These are phyloP conservation scores for Troides oblongomaculatus DNA, from an alignment of 2,888 invertebrate species.

Conservation along the genomic window DNA sequence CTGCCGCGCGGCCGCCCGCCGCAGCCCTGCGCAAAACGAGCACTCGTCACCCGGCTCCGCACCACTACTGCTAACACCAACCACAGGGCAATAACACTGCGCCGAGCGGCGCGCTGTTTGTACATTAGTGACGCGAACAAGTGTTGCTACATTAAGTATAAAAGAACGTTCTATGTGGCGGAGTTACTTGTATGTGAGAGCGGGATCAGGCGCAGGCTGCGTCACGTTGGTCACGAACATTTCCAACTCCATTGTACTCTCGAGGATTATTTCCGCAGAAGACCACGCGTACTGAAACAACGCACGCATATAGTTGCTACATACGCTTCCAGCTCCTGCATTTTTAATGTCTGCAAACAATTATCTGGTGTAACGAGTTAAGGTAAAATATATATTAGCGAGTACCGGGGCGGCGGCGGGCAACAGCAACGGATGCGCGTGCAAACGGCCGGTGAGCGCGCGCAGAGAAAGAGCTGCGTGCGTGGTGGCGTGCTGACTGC, in stretches of 20 bases:
- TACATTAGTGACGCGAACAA: no score
- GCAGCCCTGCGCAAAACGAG: conserved; percentile 41
- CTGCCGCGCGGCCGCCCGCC: conserved; percentile 33
- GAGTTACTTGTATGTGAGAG: conserved; percentile 73
- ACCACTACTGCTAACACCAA: neutral
- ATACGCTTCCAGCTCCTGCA: no score
- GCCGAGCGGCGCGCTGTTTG: no score
- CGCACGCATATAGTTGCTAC: no score
- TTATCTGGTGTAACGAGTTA: neutral
- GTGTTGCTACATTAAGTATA: no score
- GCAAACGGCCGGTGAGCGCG: conserved; percentile 29
- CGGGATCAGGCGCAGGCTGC: conserved; percentile 81
- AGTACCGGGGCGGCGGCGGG: conserved; percentile 49
- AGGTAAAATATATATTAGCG: neutral
- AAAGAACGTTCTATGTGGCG: no score
- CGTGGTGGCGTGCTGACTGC: conserved; percentile 33
- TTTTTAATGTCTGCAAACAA: no score
- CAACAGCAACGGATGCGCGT: conserved; percentile 35
- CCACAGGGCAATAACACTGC: conserved; percentile 30
- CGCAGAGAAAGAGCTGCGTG: conserved; percentile 28
- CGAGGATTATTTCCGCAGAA: conserved; percentile 87
- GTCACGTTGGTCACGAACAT: conserved; percentile 87
- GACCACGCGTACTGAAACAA: conserved; percentile 51
- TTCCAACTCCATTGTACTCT: conserved; percentile 88
- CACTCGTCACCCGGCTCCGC: conserved; percentile 62